Base-by-base conservation (phyloP, 2,888 invertebrate species). In the Bombyx huttoni region DNA sequence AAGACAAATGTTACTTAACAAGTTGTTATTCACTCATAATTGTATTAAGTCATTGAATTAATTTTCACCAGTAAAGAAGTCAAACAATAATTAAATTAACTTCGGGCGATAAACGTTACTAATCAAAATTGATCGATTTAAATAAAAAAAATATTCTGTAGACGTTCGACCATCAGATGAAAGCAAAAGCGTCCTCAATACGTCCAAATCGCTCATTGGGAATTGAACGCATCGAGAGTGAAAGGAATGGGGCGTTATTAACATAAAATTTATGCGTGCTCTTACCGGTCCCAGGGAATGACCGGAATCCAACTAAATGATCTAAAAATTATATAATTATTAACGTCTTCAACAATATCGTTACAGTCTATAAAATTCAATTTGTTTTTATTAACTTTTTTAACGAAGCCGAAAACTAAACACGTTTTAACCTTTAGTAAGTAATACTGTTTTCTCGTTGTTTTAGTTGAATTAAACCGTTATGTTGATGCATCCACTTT, bases 171-270 rank as follows among this genome's bases (percentile, higher is more conserved):
- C 64, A 64, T 64, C 60, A 63, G 74, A 77, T 56, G 81, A 85
- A 85, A 84, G 78, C 73, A 84, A 84, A 73, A 83, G 69, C 70
- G 77, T 81, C 66, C 73, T 73, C 78, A 65, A 71, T 77, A 72
- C 70, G 63, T 70, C 70, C 58, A 78, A 81, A 81, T 76, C 75
- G 73, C 72, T 75, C 67, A 75, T 65, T 58, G 61, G 78, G 76
- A 81, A 73, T 77, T 74, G 73, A 72, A 78, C 76, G 74, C 70
- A 63, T 62, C 68, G 82, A 86, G 71, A 85, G 83, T 79, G 83
- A 86, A 84, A 84, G 79, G 70, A 73, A 69, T 64, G 60, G 56
- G 55, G 58, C 60, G 65, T 54, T 66, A 66, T 69, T 66, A 68
- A 65, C 63, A 65, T 63, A 64, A 56, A 58, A 56, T 63, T 65